Base-by-base conservation (phyloP, 37 sponge, comb jelly and placozoan species). In the Amphimedon queenslandica region DNA sequence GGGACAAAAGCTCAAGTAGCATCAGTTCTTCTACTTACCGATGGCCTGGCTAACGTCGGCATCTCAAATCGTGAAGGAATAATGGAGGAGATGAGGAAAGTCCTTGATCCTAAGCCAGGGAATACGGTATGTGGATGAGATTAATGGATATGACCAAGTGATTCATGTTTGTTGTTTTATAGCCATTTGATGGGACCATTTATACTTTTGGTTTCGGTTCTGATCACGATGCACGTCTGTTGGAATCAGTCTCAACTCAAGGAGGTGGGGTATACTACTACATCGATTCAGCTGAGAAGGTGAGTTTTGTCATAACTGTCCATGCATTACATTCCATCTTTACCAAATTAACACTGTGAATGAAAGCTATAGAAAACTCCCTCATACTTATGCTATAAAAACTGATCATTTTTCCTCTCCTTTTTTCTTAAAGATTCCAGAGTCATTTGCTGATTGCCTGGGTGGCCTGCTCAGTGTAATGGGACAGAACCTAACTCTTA, bases 391-490 rank as follows among this genome's bases (percentile, higher is more conserved):
- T n/a, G n/a, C n/a, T n/a, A n/a, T n/a, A n/a, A n/a, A n/a, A n/a
- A n/a, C n/a, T n/a, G n/a, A n/a, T n/a, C n/a, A n/a, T n/a, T n/a
- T n/a, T n/a, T n/a, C n/a, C n/a, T n/a, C n/a, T n/a, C n/a, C n/a
- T n/a, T n/a, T n/a, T 41, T 63, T 90, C 55, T 2, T 32, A 0
- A 40, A 84, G 84, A 92, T 92, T 74, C 88, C 95, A 4, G 95
- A 94, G 77, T 89, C 92, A 0, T 94, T 94, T 84, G 95, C 95
- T 51, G 95, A 94, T 76, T 94, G 95, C 64, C 85, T 94, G 4
- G 95, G 95, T 29, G 95, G 95, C n/a, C 76, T 94, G 43, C 77
- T 94, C 39, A 90, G 91, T 78, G 88, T 88, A 32, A 79, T 94
- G 37, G 95, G 95, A 29, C 95, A 94, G 84, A 94, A 94, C 63